Percentiles rank a stretch among this genome's conserved stretches.
These are phyloP conservation scores for Gadus macrocephalus DNA, from an alignment of 2,113 vertebrate genomes.

Conservation along the genomic window DNA sequence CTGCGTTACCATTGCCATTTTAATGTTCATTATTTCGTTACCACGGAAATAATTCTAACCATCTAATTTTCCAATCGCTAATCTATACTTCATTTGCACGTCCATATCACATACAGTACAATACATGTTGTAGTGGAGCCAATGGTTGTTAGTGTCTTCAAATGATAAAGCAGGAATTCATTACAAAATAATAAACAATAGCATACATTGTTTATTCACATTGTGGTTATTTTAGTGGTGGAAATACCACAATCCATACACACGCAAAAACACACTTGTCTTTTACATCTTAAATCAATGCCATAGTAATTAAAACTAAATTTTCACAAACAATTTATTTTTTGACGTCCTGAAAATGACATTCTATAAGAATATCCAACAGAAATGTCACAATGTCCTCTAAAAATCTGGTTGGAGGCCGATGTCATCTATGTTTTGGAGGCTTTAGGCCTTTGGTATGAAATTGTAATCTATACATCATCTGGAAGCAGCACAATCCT, in stretches of 20 bases:
- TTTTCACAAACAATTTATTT: neutral
- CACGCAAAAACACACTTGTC: neutral
- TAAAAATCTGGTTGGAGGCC: no score
- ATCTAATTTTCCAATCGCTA: no score
- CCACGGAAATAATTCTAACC: no score
- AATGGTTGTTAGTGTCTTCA: slow-evolving; percentile 3
- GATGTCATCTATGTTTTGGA: no score
- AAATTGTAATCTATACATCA: no score
- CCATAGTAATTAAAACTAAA: neutral
- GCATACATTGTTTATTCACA: neutral
- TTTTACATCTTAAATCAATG: neutral
- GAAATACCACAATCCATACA: neutral
- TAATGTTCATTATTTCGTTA: no score
- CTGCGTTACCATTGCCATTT: no score
- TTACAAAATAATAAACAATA: neutral
- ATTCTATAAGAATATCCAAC: no score
- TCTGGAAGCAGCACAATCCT: no score
- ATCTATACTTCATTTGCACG: slow-evolving; percentile 18
- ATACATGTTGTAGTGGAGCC: slow-evolving; percentile 7
- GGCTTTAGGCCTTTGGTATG: no score
- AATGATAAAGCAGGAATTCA: neutral
- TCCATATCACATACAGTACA: slow-evolving; percentile 18
- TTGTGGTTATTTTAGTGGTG: neutral
- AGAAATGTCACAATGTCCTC: no score
- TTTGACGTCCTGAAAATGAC: no score